Percentiles rank a stretch among this genome's conserved stretches.
phyloP scores from a whole-genome alignment of 2,888 invertebrate genomes.

The Oithona nana region DNA sequence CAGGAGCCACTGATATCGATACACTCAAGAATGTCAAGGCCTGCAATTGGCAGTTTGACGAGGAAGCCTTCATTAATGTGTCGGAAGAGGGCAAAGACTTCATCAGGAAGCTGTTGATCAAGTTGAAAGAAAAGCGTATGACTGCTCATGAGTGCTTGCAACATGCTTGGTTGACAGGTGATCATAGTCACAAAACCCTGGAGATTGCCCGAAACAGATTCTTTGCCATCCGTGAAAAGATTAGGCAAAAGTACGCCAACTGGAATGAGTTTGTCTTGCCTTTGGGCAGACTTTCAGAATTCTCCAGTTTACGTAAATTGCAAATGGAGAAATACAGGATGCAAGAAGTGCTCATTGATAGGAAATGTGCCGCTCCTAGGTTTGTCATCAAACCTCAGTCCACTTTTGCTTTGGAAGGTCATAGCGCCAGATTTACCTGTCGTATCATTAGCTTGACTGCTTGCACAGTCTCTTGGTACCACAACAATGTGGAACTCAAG shows the following conservation, averaged over 20 bases:
- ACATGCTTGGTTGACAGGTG: constrained; percentile 86
- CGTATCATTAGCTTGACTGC: constrained; percentile 84
- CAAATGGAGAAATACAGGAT: constrained; percentile 91
- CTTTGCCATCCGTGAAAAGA: constrained; percentile 63
- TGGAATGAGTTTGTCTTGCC: constrained; percentile 73
- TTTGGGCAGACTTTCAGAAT: constrained; percentile 89
- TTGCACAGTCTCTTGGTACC: constrained; percentile 86
- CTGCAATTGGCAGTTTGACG: constrained; percentile 98
- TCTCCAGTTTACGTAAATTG: constrained; percentile 83
- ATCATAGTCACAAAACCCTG: constrained; percentile 50
- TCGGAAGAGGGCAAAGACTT: constrained; percentile 97
- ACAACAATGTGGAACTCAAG: constrained; percentile 72
- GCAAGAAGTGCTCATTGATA: constrained; percentile 76
- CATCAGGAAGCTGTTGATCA: constrained; percentile 70
- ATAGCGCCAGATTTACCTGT: constrained; percentile 91
- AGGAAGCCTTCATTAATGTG: constrained; percentile 77
- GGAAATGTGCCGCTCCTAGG: constrained; percentile 89
- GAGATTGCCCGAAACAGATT: constrained; percentile 66
- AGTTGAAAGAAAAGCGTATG: constrained; percentile 89
- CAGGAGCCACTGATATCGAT: constrained; percentile 94
- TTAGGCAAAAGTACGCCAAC: constrained; percentile 58
- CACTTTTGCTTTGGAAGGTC: constrained; percentile 89
- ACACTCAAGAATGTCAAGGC: constrained; percentile 94
- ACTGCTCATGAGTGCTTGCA: constrained; percentile 91
- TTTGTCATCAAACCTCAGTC: constrained; percentile 93